phyloP scores from a whole-genome alignment of 2,888 invertebrate genomes.

The Acrobasis repandana region DNA sequence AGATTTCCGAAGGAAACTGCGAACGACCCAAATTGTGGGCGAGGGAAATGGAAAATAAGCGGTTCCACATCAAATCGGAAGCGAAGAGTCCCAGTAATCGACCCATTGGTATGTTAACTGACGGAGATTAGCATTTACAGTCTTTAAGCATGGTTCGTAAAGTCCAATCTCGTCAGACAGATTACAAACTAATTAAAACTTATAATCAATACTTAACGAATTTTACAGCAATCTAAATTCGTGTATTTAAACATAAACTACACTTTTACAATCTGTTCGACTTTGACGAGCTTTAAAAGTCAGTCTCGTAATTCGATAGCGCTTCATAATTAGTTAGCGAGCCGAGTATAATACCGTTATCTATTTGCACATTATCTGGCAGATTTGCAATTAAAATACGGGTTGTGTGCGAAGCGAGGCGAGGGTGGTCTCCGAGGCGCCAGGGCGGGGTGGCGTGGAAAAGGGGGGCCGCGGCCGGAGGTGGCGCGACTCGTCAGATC shows the following conservation, averaged over 20 bases:
- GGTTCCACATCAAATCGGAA: slow-evolving; percentile 54
- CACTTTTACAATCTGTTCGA: slow-evolving; percentile 22
- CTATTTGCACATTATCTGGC: slow-evolving; percentile 83
- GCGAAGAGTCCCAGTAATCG: slow-evolving; percentile 48
- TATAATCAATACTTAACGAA: slow-evolving; percentile 22
- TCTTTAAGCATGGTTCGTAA: slow-evolving; percentile 36
- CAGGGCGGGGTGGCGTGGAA: slow-evolving; percentile 41
- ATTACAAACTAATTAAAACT: slow-evolving; percentile 25
- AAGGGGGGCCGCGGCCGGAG: slow-evolving; percentile 41
- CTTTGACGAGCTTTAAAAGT: slow-evolving; percentile 40
- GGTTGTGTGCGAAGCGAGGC: slow-evolving; percentile 60
- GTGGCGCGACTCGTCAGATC: slow-evolving; percentile 73
- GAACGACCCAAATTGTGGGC: slow-evolving; percentile 48
- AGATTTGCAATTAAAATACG: slow-evolving; percentile 83
- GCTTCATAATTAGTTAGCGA: slow-evolving; percentile 76
- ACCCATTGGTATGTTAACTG: slow-evolving; percentile 55
- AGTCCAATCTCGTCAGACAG: slow-evolving; percentile 31
- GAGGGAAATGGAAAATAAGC: slow-evolving; percentile 57
- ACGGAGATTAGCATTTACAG: slow-evolving; percentile 44
- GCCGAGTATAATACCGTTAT: slow-evolving; percentile 78
- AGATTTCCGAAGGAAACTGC: slow-evolving; percentile 42
- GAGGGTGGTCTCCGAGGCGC: slow-evolving; percentile 48
- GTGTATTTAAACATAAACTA: slow-evolving; percentile 18
- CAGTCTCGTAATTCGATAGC: slow-evolving; percentile 59
- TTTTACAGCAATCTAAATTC: slow-evolving; percentile 20